These are phyloP conservation scores for Masticophis lateralis DNA, from an alignment of 2,797 vertebrate genomes.

Conservation along the genomic window DNA sequence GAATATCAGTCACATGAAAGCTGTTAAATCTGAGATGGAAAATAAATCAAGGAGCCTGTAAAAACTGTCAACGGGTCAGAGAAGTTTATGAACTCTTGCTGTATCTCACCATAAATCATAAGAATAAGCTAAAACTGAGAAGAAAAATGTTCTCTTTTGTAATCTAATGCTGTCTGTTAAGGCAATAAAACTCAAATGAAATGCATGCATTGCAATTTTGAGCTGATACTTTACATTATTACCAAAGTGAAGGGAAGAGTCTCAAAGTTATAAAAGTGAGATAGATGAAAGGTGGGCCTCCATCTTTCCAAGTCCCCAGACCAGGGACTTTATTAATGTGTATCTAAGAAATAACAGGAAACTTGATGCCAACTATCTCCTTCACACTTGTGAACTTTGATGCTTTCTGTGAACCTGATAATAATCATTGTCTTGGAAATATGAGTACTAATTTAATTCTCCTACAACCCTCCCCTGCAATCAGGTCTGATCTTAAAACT, in stretches of 20 bases:
- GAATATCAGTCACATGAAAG: constrained; percentile 90
- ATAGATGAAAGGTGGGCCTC: constrained; percentile 62
- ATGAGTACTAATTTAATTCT: background rate
- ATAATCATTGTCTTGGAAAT: background rate
- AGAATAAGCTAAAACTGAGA: constrained; percentile 82
- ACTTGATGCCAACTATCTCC: background rate
- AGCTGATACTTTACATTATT: constrained; percentile 82
- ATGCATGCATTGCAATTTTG: constrained; percentile 81
- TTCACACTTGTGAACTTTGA: background rate
- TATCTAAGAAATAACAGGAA: constrained; percentile 40
- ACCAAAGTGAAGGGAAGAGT: constrained; percentile 75
- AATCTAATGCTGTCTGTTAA: constrained; percentile 82
- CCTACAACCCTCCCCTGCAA: background rate
- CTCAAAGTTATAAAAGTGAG: constrained; percentile 75
- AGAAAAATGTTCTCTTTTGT: constrained; percentile 82
- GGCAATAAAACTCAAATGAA: constrained; percentile 83
- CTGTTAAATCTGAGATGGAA: constrained; percentile 82
- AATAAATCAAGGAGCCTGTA: constrained; percentile 83
- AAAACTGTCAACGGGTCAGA: constrained; percentile 84
- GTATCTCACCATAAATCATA: constrained; percentile 86
- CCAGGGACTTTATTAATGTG: constrained; percentile 30
- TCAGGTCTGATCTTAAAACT: background rate
- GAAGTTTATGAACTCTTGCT: constrained; percentile 86
- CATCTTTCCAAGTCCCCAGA: constrained; percentile 10
- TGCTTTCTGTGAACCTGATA: background rate